Percentiles rank a stretch among this genome's conserved stretches.
Evolutionary conservation across 2,797 vertebrate species (phyloP).

Genomic region (Periophthalmus magnuspinnatus): DNA sequence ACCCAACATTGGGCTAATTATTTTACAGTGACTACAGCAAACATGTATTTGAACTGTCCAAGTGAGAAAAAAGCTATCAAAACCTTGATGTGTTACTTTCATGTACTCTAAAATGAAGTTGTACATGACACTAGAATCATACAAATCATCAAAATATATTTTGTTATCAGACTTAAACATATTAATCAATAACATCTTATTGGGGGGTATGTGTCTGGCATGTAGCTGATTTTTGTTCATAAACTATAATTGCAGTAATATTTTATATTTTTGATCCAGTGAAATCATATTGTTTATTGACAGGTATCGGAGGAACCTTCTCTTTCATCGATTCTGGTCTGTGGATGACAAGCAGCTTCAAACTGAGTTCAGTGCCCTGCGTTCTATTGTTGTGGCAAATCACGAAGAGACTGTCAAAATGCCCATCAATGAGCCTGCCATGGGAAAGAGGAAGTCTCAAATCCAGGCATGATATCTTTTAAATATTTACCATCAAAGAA

Average conservation of each 20-base stretch:
- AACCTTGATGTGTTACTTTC: background rate
- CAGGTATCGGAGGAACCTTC: constrained; percentile 92
- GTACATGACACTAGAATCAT: background rate
- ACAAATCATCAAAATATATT: too few relatives aligned
- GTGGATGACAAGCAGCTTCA: constrained; percentile 97
- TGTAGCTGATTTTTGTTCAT: background rate
- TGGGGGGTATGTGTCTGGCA: background rate
- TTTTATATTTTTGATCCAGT: background rate
- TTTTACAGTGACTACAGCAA: background rate
- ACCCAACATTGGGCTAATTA: background rate
- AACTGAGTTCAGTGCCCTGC: constrained; percentile 91
- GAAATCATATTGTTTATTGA: background rate
- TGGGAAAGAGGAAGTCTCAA: constrained; percentile 91
- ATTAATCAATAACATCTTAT: background rate
- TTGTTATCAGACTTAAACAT: background rate
- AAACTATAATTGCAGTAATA: background rate
- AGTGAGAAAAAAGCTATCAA: background rate
- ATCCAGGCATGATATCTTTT: constrained; percentile 83
- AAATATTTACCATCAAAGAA: background rate
- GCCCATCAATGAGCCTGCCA: constrained; percentile 95
- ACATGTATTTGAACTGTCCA: too few relatives aligned
- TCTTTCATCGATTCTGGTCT: constrained; percentile 98
- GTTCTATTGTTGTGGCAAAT: constrained; percentile 95
- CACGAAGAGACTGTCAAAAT: constrained; percentile 96
- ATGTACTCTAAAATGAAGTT: background rate